These are phyloP conservation scores for Drosophila funebris DNA, from an alignment of 1,140 invertebrate species.

Conservation along the genomic window DNA sequence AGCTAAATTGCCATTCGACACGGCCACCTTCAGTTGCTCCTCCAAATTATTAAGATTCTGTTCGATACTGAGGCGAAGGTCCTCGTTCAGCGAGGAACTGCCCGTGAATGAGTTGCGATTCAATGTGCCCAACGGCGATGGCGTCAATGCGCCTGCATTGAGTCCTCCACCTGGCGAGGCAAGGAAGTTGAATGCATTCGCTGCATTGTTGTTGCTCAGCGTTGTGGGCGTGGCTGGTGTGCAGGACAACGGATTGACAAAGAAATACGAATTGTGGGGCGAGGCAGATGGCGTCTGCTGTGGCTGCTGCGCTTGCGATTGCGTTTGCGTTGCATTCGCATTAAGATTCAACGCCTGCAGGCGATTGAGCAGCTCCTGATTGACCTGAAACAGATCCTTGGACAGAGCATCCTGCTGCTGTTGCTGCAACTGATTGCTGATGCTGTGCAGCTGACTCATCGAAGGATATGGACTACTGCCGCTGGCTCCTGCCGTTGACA, in stretches of 20 bases:
- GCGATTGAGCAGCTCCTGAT: slow-evolving; percentile 86
- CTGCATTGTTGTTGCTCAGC: slow-evolving; percentile 57
- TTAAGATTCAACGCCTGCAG: slow-evolving; percentile 85
- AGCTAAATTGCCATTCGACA: slow-evolving; percentile 81
- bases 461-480: slow-evolving; percentile 64
- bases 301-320: slow-evolving; percentile 15
- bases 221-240: slow-evolving; percentile 62
- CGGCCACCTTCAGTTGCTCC: slow-evolving; percentile 86
- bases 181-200: slow-evolving; percentile 70
- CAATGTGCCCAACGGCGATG: slow-evolving; percentile 73
- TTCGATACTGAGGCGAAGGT: slow-evolving; percentile 75
- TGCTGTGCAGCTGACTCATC: slow-evolving; percentile 77
- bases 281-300: slow-evolving; percentile 43
- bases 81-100: slow-evolving; percentile 66
- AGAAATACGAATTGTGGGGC: slow-evolving; percentile 78
- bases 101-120: slow-evolving; percentile 79
- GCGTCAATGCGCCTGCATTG: slow-evolving; percentile 55
- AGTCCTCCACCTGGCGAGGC: slow-evolving; percentile 53
- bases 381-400: slow-evolving; percentile 82
- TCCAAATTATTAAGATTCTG: slow-evolving; percentile 79
- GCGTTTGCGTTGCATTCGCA: slow-evolving; percentile 48
- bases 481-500: slow-evolving; percentile 8
- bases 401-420: slow-evolving; percentile 76
- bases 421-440: slow-evolving; percentile 75
- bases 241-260: slow-evolving; percentile 80